Conservation (phyloP, 1,140 invertebrate genomes). For the Euwallacea similis region DNA sequence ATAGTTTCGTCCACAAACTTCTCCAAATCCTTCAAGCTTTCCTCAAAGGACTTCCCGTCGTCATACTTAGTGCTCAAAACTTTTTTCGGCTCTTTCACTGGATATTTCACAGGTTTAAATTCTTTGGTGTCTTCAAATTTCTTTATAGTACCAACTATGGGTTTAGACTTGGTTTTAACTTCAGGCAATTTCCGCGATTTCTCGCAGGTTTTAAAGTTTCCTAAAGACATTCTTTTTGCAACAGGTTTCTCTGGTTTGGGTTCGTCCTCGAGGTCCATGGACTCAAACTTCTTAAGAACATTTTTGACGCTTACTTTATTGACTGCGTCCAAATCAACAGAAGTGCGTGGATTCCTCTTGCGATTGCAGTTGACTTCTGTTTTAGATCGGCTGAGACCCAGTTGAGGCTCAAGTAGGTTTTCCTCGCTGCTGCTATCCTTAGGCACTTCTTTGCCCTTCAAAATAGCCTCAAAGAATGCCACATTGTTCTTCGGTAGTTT, state of each 20-base stretch:
- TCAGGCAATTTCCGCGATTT: too few relatives aligned
- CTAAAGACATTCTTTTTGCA: constrained; percentile 36
- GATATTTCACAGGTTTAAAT: neutral
- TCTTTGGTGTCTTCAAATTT: constrained; percentile 28
- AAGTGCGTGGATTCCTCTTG: constrained; percentile 40
- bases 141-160: constrained; percentile 34
- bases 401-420: constrained; percentile 18
- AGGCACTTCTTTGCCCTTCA: constrained; percentile 46
- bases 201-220: neutral
- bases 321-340: constrained; percentile 51
- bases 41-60: constrained; percentile 23
- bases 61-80: neutral
- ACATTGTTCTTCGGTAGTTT: constrained; percentile 51
- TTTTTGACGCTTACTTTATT: constrained; percentile 51
- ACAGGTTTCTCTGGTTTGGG: constrained; percentile 27
- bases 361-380: constrained; percentile 48
- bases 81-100: constrained; percentile 25
- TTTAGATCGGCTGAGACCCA: constrained; percentile 47
- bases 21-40: constrained; percentile 45
- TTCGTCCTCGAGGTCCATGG: constrained; percentile 11
- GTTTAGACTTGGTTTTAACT: constrained; percentile 25
- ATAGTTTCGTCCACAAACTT: constrained; percentile 41
- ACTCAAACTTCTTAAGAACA: constrained; percentile 51
- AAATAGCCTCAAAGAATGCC: constrained; percentile 48
- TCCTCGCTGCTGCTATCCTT: constrained; percentile 36